Percentiles rank a stretch among this genome's conserved stretches.
Conservation (phyloP, 2,888 invertebrate genomes). For the Chymomyza fuscimana region DNA sequence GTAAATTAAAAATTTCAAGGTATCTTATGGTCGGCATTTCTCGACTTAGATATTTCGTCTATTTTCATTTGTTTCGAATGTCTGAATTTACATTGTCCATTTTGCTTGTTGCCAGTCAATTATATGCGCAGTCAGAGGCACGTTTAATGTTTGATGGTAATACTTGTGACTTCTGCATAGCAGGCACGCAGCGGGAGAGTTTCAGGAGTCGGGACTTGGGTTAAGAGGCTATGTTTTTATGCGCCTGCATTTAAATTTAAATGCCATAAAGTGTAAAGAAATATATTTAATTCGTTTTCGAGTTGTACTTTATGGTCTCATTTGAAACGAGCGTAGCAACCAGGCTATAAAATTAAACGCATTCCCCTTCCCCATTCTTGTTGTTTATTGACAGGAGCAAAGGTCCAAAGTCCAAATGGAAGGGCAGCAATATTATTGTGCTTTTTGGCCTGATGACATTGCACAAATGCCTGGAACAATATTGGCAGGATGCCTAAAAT, state of each 20-base stretch:
- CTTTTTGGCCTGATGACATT: neutral
- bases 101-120: slow-evolving; percentile 33
- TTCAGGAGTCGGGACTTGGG: neutral
- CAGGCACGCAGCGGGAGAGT: slow-evolving; percentile 21
- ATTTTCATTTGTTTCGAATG: slow-evolving; percentile 15
- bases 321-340: slow-evolving; percentile 37
- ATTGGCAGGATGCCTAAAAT: neutral
- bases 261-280: slow-evolving; percentile 40
- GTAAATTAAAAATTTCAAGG: neutral
- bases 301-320: slow-evolving; percentile 21
- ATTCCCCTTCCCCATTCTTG: slow-evolving; percentile 43
- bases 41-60: slow-evolving; percentile 21
- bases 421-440: neutral
- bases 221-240: slow-evolving; percentile 27
- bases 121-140: slow-evolving; percentile 53
- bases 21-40: neutral
- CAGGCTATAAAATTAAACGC: slow-evolving; percentile 42
- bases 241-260: slow-evolving; percentile 52
- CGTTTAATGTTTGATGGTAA: slow-evolving; percentile 47
- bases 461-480: neutral
- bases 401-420: slow-evolving; percentile 13
- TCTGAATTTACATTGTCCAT: neutral
- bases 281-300: slow-evolving; percentile 40
- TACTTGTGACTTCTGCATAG: slow-evolving; percentile 32
- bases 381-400: slow-evolving; percentile 35